A percentile compares a stretch with the other conserved stretches of the same genome.
These are phyloP conservation scores for Macrotis lagotis DNA, from an alignment of 2,113 vertebrate species.

Conservation along the genomic window DNA sequence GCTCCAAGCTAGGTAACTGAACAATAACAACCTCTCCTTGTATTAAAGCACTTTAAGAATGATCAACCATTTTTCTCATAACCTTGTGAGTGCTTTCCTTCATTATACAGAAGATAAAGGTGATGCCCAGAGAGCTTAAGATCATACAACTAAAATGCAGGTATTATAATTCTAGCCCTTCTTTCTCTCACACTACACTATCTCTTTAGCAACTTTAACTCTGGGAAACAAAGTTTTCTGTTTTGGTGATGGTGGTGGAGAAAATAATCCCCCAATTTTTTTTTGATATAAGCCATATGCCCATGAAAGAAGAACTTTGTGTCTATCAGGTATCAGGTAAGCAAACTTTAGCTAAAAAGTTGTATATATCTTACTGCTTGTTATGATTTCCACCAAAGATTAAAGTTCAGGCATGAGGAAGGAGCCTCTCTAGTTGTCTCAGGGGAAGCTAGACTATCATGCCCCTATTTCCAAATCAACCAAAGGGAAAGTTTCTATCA, in stretches of 20 bases:
- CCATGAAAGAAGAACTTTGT: neutral
- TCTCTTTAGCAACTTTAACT: neutral
- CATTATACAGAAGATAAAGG: slow-evolving; percentile 1
- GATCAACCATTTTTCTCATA: too few relatives aligned
- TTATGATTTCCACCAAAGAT: neutral
- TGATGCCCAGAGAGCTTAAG: neutral
- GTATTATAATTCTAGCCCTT: neutral
- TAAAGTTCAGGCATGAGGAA: slow-evolving; percentile 30
- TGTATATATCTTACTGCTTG: neutral
- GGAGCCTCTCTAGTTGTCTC: slow-evolving; percentile 7
- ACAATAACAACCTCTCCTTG: too few relatives aligned
- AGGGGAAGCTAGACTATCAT: neutral
- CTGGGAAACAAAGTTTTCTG: neutral
- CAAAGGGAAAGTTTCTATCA: neutral
- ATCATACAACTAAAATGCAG: neutral
- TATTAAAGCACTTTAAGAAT: too few relatives aligned
- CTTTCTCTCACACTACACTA: neutral
- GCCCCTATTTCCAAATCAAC: slow-evolving; percentile 21
- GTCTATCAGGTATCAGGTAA: neutral
- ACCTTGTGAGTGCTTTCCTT: too few relatives aligned
- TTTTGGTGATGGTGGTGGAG: neutral
- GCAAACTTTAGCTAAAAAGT: neutral
- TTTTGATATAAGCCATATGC: neutral
- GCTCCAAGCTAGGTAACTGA: too few relatives aligned
- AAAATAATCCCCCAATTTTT: neutral